These are phyloP conservation scores for Pentamera pediparva DNA, from an alignment of 53 echinoderm and acorn worm genomes.

Conservation along the genomic window DNA sequence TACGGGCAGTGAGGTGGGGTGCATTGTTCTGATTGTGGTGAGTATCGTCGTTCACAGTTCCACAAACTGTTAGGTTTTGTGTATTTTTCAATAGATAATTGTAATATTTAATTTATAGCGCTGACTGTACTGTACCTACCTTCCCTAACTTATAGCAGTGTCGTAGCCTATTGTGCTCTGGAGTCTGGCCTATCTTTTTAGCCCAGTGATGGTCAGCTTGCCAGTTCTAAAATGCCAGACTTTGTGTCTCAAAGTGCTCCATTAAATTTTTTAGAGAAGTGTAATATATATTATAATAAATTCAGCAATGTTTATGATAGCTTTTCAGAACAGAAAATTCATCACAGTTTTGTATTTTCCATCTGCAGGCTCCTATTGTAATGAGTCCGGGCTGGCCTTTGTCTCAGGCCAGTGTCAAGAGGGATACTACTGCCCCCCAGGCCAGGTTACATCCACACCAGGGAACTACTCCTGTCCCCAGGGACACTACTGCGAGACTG, in stretches of 20 bases:
- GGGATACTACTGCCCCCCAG: conserved; percentile 88
- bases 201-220: too few species aligned
- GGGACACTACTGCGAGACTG: conserved; percentile 83
- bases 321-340: neutral
- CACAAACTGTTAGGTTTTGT: too few species aligned
- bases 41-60: too few species aligned
- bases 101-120: too few species aligned
- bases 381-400: conserved; percentile 62
- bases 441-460: conserved; percentile 69
- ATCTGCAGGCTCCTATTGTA: conserved; percentile 58
- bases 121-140: too few species aligned
- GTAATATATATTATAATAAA: neutral
- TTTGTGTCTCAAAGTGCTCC: neutral
- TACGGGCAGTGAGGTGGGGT: too few species aligned
- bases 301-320: neutral
- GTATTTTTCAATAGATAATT: too few species aligned
- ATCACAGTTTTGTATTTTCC: neutral
- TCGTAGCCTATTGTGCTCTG: too few species aligned
- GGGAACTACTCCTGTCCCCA: conserved; percentile 67
- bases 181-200: too few species aligned
- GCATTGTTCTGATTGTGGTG: too few species aligned
- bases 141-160: too few species aligned
- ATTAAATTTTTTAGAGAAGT: neutral
- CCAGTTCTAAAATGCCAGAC: too few species aligned
- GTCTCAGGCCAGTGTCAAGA: conserved; percentile 65